Base-by-base conservation (phyloP, 1,140 invertebrate genomes). In the Anastrepha ludens region DNA sequence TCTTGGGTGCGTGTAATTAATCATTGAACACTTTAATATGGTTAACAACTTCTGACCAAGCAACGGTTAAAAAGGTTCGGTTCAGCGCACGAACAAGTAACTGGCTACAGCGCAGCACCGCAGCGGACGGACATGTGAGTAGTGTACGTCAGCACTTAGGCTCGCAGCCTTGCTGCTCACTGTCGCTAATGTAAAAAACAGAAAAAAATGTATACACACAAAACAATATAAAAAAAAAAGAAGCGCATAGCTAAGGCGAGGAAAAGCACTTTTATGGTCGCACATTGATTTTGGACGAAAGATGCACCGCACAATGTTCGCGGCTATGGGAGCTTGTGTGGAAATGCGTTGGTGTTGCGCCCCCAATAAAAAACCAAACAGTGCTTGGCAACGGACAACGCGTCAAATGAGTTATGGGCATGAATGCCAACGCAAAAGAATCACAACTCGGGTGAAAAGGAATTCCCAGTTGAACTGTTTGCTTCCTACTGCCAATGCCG, bases 11-110 rank as follows among this genome's bases (percentile, higher is more conserved):
- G 91, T 92, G 91, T 92, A 92, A 92, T 92, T 92, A 92, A 92
- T 92, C 91, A 92, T 91, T 92, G 91, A 92, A 92, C 91, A 92
- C 91, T 92, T 92, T 92, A 92, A 92, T 92, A 92, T 92, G 91
- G 91, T 92, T 92, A 92, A 92, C 91, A 92, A 92, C 91, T 92
- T 90, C 91, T 92, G 91, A 90, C 91, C 91, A 91, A 91, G 90
- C 91, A 92, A 92, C 91, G 91, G 91, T 92, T 92, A 92, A 92
- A 91, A 92, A 92, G 91, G 91, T 92, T 92, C 91, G 91, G 91
- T 92, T 92, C 91, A 91, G 89, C 91, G 89, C 91, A 90, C 90
- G 20, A 50, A 81, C 17, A 55, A 81, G 74, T 11, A 29, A 89
- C 29, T 39, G 67, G 58, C 58, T 67, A 74, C 59, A 70, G 67